Evolutionary conservation across 2,113 vertebrate genomes (phyloP), one percentile per base, ranked within the genome.

Genomic region (Bagarius yarrelli): DNA sequence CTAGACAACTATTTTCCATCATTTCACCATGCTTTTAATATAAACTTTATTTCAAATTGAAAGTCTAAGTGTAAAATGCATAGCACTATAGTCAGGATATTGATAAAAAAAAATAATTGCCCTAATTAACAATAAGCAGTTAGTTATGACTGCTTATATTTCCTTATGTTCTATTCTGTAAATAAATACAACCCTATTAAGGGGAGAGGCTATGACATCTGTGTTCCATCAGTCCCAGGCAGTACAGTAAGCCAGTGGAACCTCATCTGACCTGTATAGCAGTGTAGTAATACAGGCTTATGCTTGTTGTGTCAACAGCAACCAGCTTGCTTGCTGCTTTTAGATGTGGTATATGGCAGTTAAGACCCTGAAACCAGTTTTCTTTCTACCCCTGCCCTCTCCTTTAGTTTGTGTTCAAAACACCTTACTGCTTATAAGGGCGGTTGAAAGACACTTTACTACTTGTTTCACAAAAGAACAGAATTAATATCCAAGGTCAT

Each of bases 261-360:
- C 69, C 59, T 80, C 63, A 74, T 64, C 44, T 72, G 77, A 59
- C 72, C 81, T 72, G 50, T 71, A 78, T 75, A 75, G 21, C 50
- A 77, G 79, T 85, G 79, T 63, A 69, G 64, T 66, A 74, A 78
- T 66, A 83, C 78, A 85, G 76, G 74, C 59, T 30, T 9, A 47
- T 81, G 78, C 61, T 86, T 86, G 84, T 86, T 78, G 74, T 86
- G 85, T 86, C 83, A 86, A 85, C 85, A 86, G 21, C 56, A 34
- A 69, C 74, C 75, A 84, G 77, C 82, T 83, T 78, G 83, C 59
- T 67, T 57, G n/a, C n/a, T 81, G 32, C 61, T 83, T 81, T 74
- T 55, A 79, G 70, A 79, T 83, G 79, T 74, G 84, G 76, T 78
- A 81, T 71, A 73, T 59, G 59, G 72, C 77, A 80, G 32, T 59